Evolutionary conservation across 1,140 invertebrate species (phyloP).

Genomic region (Trichogramma pretiosum): DNA sequence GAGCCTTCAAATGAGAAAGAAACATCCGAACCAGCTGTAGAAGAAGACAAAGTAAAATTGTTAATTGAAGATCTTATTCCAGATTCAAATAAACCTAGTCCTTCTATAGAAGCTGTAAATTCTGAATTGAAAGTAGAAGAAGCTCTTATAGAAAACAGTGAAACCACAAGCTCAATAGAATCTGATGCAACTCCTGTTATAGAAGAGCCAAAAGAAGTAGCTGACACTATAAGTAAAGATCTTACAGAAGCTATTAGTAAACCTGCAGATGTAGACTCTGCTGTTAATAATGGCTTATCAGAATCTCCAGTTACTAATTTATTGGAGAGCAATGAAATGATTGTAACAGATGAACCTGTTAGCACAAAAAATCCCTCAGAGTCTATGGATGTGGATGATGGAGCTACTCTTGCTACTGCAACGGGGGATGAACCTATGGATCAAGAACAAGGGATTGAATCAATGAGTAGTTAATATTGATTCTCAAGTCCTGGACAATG

Average conservation of each 20-base stretch:
- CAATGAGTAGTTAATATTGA: constrained; percentile 38
- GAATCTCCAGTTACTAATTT: constrained; percentile 4
- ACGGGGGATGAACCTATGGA: constrained; percentile 40
- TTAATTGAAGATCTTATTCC: constrained; percentile 24
- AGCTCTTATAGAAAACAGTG: constrained; percentile 23
- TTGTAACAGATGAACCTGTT: constrained; percentile 1
- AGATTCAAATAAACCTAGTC: constrained; percentile 7
- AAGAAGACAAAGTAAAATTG: constrained; percentile 16
- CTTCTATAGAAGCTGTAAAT: constrained; percentile 4
- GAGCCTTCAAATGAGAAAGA: not conserved
- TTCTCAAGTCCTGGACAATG: constrained; percentile 13
- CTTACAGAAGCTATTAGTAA: constrained; percentile 19
- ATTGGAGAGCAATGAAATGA: constrained; percentile 6
- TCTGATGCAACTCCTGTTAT: constrained; percentile 33
- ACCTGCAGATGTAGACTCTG: constrained; percentile 7
- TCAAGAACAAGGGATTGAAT: constrained; percentile 33
- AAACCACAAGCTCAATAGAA: constrained; percentile 23
- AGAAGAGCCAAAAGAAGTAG: constrained; percentile 35
- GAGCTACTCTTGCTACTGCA: constrained; percentile 24
- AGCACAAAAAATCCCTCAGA: constrained; percentile 22
- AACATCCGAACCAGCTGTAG: not conserved
- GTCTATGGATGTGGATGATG: constrained; percentile 40
- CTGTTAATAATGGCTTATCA: not conserved
- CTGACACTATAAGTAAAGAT: not conserved
- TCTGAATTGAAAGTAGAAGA: constrained; percentile 30